phyloP scores from a whole-genome alignment of 1,140 invertebrate genomes.

The Lepidurus arcticus region DNA sequence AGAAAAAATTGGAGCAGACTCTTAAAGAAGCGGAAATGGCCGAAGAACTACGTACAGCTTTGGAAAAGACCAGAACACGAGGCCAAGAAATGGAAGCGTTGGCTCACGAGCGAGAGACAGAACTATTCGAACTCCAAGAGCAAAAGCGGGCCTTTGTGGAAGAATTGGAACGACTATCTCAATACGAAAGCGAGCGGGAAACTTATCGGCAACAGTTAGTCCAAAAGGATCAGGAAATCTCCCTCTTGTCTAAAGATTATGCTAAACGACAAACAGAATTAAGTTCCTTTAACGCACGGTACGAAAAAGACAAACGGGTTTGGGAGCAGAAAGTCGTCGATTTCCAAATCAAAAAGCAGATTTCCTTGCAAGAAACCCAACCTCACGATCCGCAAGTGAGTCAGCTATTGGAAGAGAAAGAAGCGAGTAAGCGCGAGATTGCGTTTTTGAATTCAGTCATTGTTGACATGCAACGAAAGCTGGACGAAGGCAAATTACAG shows the following conservation, averaged over 20 bases:
- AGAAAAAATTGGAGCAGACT: slow-evolving; percentile 35
- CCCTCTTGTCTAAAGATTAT: neutral
- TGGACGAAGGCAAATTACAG: slow-evolving; percentile 70
- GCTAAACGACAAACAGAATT: neutral
- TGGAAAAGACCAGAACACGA: slow-evolving; percentile 29
- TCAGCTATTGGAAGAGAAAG: slow-evolving; percentile 55
- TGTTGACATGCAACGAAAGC: slow-evolving; percentile 89
- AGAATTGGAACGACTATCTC: neutral
- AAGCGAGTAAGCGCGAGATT: slow-evolving; percentile 66
- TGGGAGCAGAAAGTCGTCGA: slow-evolving; percentile 5
- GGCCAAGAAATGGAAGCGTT: slow-evolving; percentile 34
- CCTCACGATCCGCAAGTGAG: neutral
- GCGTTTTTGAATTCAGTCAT: slow-evolving; percentile 93
- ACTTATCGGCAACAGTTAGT: neutral
- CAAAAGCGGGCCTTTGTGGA: neutral
- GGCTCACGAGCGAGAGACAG: slow-evolving; percentile 31
- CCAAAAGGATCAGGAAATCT: neutral
- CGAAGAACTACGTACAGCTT: slow-evolving; percentile 32
- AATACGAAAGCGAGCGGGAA: neutral
- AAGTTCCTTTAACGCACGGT: neutral
- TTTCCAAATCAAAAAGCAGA: neutral
- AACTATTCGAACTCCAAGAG: slow-evolving; percentile 26
- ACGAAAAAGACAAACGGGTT: neutral
- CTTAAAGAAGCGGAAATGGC: slow-evolving; percentile 36
- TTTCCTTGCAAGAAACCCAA: slow-evolving; percentile 36